Evolutionary conservation across 2,797 vertebrate genomes (phyloP).

Genomic region (Danio kyathit): DNA sequence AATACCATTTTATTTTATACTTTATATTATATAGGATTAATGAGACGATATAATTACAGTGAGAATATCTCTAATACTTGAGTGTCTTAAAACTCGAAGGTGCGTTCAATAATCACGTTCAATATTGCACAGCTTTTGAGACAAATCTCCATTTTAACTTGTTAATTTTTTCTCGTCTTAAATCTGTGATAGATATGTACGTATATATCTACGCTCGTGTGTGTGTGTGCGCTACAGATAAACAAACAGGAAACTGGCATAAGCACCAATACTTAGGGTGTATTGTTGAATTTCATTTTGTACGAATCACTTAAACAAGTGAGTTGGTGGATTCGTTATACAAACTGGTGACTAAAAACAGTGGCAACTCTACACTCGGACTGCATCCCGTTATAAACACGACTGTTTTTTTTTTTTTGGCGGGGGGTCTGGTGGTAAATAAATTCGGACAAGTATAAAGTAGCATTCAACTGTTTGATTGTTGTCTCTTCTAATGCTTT

Average conservation of each 20-base stretch:
- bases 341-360: constrained; percentile 44
- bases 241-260: constrained; percentile 21
- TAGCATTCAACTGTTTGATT: neutral
- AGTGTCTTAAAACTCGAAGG: constrained; percentile 47
- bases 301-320: constrained; percentile 35
- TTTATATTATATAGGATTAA: constrained; percentile 37
- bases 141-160: constrained; percentile 16
- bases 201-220: neutral
- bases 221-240: constrained; percentile 21
- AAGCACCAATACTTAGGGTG: constrained; percentile 22
- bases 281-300: constrained; percentile 28
- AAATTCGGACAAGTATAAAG: constrained; percentile 11
- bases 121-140: constrained; percentile 56
- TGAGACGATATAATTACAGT: constrained; percentile 50
- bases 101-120: constrained; percentile 32
- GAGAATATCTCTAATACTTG: constrained; percentile 43
- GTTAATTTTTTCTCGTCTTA: neutral
- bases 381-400: constrained; percentile 13
- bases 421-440: neutral
- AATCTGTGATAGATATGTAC: constrained; percentile 26
- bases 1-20: constrained; percentile 30
- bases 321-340: constrained; percentile 49
- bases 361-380: constrained; percentile 30
- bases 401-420: neutral
- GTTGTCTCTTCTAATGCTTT: constrained; percentile 25